These are phyloP conservation scores for Lanius collurio DNA, from an alignment of 2,113 vertebrate species.

Conservation along the genomic window DNA sequence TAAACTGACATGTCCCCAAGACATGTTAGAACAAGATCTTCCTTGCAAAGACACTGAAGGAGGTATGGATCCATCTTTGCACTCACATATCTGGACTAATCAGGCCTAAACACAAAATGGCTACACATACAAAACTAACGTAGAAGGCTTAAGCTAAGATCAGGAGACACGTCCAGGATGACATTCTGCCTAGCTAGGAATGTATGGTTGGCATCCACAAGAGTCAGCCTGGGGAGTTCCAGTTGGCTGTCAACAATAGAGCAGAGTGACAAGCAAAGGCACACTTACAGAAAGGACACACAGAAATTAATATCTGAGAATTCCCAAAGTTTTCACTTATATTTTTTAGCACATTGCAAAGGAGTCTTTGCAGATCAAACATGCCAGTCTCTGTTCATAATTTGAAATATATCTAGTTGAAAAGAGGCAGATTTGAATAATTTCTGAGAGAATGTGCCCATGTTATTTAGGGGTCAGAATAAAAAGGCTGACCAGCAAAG, in stretches of 20 bases:
- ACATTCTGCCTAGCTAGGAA: neutral
- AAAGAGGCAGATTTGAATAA: neutral
- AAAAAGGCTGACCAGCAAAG: neutral
- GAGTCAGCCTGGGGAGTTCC: neutral
- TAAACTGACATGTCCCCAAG: neutral
- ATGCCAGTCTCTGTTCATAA: neutral
- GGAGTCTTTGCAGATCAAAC: neutral
- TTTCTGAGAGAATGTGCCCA: neutral
- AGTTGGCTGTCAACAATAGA: neutral
- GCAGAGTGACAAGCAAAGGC: neutral
- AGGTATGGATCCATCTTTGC: neutral
- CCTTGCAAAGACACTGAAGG: neutral
- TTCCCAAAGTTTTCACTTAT: neutral
- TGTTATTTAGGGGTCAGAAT: neutral
- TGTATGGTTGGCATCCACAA: neutral
- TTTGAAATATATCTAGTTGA: neutral
- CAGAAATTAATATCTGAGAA: neutral
- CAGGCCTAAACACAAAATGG: neutral
- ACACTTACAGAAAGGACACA: neutral
- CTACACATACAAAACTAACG: neutral
- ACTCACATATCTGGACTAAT: neutral
- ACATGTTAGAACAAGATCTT: neutral
- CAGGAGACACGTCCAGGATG: neutral
- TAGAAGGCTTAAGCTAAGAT: neutral
- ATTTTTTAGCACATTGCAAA: neutral